Conservation (phyloP, 2,888 invertebrate genomes). For the Agrotis puta region DNA sequence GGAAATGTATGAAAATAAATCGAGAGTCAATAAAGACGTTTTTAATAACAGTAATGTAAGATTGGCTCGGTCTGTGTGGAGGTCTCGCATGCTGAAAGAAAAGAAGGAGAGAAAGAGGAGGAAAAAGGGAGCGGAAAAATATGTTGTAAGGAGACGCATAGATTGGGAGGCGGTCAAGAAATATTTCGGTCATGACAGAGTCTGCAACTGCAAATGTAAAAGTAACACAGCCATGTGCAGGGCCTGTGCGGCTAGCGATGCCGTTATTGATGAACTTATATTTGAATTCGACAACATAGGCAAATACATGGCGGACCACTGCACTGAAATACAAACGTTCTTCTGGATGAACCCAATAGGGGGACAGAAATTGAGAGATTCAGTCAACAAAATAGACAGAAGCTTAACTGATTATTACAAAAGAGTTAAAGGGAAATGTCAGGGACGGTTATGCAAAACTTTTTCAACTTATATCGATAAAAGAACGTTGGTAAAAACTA, state of each 20-base stretch:
- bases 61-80: slow-evolving; percentile 31
- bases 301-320: slow-evolving; percentile 81
- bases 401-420: slow-evolving; percentile 80
- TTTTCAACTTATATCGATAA: slow-evolving; percentile 78
- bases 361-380: slow-evolving; percentile 79
- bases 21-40: slow-evolving; percentile 19
- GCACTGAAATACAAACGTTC: slow-evolving; percentile 84
- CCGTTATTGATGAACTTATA: slow-evolving; percentile 81
- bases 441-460: slow-evolving; percentile 77
- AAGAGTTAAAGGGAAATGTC: slow-evolving; percentile 81
- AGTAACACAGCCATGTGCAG: slow-evolving; percentile 80
- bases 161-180: slow-evolving; percentile 76
- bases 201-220: slow-evolving; percentile 80
- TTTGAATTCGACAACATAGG: slow-evolving; percentile 83
- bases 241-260: slow-evolving; percentile 82
- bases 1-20: slow-evolving; percentile 70
- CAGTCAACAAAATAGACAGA: slow-evolving; percentile 78
- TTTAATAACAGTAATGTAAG: slow-evolving; percentile 35
- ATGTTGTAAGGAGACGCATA: slow-evolving; percentile 59
- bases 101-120: not conserved
- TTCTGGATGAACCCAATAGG: slow-evolving; percentile 84
- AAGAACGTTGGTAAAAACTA: slow-evolving; percentile 56
- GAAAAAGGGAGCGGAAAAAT: slow-evolving; percentile 1
- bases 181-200: slow-evolving; percentile 78
- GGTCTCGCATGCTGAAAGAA: slow-evolving; percentile 10